Percentiles rank a stretch among this genome's conserved stretches.
Conservation (phyloP, 2,797 vertebrate genomes). For the Sciurus vulgaris region DNA sequence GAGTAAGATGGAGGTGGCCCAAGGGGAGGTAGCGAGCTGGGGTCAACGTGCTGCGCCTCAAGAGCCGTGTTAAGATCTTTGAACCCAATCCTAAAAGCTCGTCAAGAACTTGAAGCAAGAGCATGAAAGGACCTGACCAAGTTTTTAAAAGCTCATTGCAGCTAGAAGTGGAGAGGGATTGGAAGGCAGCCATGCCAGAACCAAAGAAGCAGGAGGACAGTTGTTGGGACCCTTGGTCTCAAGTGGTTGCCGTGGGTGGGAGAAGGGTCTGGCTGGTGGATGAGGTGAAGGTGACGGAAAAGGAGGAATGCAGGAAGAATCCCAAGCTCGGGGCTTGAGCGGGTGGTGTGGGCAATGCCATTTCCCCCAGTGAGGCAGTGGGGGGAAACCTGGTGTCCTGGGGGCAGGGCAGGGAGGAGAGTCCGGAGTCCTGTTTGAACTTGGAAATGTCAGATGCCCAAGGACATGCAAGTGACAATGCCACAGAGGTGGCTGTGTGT, state of each 20-base stretch:
- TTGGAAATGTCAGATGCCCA: neutral
- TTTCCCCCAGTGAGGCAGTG: neutral
- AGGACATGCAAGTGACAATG: neutral
- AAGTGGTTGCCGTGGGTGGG: fast-evolving
- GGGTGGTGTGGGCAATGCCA: fast-evolving
- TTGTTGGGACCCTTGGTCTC: too few relatives aligned
- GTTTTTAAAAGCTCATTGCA: neutral
- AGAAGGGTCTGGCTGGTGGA: fast-evolving
- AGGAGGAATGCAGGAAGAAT: neutral
- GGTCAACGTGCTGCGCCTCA: neutral
- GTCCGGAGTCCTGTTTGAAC: neutral
- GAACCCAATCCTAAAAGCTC: neutral
- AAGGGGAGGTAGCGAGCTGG: neutral
- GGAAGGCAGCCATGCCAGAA: too few relatives aligned
- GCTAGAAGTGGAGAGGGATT: neutral
- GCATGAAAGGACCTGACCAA: neutral
- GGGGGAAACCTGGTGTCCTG: neutral
- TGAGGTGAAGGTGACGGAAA: too few relatives aligned
- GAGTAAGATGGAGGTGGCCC: neutral
- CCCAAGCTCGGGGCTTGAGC: too few relatives aligned
- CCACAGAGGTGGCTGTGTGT: neutral
- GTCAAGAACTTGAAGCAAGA: neutral
- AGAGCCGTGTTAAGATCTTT: neutral
- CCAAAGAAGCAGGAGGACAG: neutral
- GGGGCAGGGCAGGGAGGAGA: neutral